phyloP scores from a whole-genome alignment of 2,888 invertebrate species.

The Isotomurus palustris region DNA sequence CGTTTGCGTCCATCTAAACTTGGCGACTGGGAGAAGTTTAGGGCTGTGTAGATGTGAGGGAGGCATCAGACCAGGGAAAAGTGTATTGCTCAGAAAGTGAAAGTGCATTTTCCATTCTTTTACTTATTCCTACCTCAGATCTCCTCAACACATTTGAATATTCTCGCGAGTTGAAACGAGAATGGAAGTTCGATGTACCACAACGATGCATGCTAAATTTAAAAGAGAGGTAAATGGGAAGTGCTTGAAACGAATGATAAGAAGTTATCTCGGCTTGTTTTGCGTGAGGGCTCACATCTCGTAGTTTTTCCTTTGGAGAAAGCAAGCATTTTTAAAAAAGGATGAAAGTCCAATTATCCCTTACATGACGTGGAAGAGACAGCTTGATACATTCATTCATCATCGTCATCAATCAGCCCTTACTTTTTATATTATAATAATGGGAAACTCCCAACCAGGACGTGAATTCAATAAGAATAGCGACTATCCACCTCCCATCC shows the following conservation, averaged over 20 bases:
- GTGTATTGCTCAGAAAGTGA: no score
- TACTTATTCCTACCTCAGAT: no score
- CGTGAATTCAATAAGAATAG: background rate
- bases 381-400: conserved; percentile 19
- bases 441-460: background rate
- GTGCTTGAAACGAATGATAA: conserved; percentile 5
- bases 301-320: background rate
- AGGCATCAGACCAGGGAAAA: no score
- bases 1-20: no score
- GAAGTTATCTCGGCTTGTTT: background rate
- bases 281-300: background rate
- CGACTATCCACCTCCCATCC: background rate
- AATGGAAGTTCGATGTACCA: no score
- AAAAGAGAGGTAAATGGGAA: no score
- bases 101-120: no score
- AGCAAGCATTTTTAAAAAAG: background rate
- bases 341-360: conserved; percentile 18
- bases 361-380: conserved; percentile 11
- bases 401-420: conserved; percentile 12
- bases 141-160: no score
- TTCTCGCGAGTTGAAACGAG: no score
- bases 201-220: no score
- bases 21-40: no score
- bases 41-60: no score
- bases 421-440: background rate